phyloP scores from a whole-genome alignment of 2,113 vertebrate species.

The Alces alces region DNA sequence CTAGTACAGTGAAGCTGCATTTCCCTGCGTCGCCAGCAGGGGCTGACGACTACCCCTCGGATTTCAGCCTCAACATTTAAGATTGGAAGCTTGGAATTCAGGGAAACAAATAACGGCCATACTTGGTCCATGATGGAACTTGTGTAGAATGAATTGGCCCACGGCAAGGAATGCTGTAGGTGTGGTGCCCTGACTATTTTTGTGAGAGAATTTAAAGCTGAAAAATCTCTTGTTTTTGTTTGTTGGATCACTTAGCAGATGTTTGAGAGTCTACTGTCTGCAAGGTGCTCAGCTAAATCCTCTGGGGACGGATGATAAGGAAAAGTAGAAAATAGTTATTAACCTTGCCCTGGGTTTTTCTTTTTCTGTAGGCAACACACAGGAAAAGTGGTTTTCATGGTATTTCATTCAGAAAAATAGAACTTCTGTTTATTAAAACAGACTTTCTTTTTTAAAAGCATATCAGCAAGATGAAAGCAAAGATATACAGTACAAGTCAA shows the following conservation, averaged over 20 bases:
- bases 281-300: not conserved
- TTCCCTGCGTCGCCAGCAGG: slow-evolving; percentile 46
- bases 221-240: not conserved
- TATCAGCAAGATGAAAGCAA: not conserved
- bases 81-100: not conserved
- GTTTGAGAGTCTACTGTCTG: not conserved
- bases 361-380: not conserved
- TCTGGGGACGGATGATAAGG: not conserved
- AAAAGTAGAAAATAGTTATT: not conserved
- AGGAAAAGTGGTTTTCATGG: not conserved
- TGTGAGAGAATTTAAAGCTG: not conserved
- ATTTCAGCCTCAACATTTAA: not conserved
- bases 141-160: not conserved
- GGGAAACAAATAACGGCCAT: not conserved
- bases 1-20: not conserved
- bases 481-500: not conserved
- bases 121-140: not conserved
- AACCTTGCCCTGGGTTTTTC: not conserved
- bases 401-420: not conserved
- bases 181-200: not conserved
- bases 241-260: not conserved
- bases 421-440: not conserved
- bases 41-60: slow-evolving; percentile 1
- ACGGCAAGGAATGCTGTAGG: not conserved
- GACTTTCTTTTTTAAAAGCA: not conserved